Base-by-base conservation (phyloP, 2,797 vertebrate genomes). In the Anas bernieri region DNA sequence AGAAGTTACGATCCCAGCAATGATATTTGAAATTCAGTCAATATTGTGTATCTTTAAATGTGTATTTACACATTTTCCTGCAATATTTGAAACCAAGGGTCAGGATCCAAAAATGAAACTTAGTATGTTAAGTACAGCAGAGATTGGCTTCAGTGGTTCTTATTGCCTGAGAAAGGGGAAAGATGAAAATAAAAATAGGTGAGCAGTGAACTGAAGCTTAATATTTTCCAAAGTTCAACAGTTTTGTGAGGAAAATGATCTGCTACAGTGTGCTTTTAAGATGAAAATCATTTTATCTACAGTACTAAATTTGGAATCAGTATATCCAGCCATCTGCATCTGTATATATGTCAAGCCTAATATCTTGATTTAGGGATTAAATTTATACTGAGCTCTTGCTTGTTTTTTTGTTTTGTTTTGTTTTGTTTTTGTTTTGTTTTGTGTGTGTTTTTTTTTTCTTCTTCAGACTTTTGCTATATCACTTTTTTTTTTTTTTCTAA, bases 311-410 rank as follows among this genome's bases (percentile, higher is more conserved):
- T 56, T 91, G 85, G 67, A 86, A 83, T 83, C 12, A 4, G 28
- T 83, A 35, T 72, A 72, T 18, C 28, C 66, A 78, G 21, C 43
- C 69, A 66, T 84, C 61, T 90, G 61, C 75, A 84, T 88, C n/a
- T 90, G 37, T 73, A 17, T 69, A 54, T 95, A 54, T 93, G 43
- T 58, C 59, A 93, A 84, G 43, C 64, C 35, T 91, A 82, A 58
- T 86, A 45, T 76, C 62, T 93, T 81, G 33, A 69, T 78, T 86
- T 67, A 41, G 31, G 46, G 56, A 92, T 93, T 95, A 67, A 62
- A 50, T 76, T 70, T 67, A 63, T 88, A 45, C 41, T 0, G 0
- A 83, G 20, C 30, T 91, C 12, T 28, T 59, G 8, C 3, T 46
- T 56, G 41, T 12, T 16, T 90, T 84, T 84, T 93, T 86, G 14